phyloP scores from a whole-genome alignment of 2,113 vertebrate genomes.

The Lepus americanus region DNA sequence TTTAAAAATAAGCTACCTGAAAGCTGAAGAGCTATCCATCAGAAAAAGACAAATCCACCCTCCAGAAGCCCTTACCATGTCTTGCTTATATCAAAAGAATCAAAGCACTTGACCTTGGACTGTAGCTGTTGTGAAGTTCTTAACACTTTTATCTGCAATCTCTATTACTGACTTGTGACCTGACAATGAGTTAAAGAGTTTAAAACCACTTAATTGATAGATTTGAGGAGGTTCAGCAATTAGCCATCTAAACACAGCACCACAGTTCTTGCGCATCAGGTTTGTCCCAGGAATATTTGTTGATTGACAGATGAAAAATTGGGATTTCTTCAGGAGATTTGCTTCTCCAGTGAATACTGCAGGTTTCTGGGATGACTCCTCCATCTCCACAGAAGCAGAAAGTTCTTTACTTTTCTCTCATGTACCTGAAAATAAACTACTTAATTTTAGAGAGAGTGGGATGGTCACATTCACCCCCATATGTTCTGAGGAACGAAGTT shows the following conservation, averaged over 20 bases:
- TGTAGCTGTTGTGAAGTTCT: background rate
- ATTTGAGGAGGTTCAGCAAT: background rate
- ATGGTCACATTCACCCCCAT: conserved; percentile 14
- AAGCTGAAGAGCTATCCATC: background rate
- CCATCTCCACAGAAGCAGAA: conserved; percentile 30
- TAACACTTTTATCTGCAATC: background rate
- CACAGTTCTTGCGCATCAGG: background rate
- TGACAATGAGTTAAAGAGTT: background rate
- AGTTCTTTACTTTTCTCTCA: conserved; percentile 9
- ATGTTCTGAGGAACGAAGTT: conserved; percentile 50
- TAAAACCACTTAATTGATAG: background rate
- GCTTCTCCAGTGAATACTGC: background rate
- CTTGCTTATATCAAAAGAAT: background rate
- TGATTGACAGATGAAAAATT: background rate
- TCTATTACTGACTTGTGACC: background rate
- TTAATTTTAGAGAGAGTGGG: conserved; percentile 27
- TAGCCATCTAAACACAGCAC: background rate
- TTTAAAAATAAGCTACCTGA: conserved; percentile 39
- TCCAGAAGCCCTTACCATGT: background rate
- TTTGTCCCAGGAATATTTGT: background rate
- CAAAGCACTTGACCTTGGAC: background rate
- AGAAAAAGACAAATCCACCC: background rate
- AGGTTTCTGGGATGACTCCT: conserved; percentile 12
- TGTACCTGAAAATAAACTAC: conserved; percentile 55
- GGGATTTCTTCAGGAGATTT: conserved; percentile 19